Percentiles rank a stretch among this genome's conserved stretches.
Conservation (phyloP, 2,797 vertebrate genomes). For the Enoplosus armatus region DNA sequence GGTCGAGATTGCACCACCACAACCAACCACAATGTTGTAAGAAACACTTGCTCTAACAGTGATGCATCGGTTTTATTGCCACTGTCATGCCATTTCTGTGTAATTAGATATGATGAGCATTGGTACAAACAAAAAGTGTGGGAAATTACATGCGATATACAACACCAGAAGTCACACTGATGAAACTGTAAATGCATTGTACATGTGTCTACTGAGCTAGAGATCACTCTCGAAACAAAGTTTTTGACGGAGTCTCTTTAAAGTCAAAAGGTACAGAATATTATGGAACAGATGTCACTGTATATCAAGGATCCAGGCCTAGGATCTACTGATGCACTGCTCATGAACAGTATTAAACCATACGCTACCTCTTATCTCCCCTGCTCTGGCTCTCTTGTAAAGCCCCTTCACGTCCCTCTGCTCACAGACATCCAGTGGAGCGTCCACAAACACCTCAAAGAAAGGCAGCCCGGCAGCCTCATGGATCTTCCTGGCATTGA, state of each 20-base stretch:
- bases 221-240: not conserved
- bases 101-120: not conserved
- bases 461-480: constrained; percentile 95
- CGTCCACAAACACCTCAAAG: constrained; percentile 98
- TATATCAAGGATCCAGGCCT: not conserved
- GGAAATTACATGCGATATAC: not conserved
- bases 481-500: constrained; percentile 95
- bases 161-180: not conserved
- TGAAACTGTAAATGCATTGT: not conserved
- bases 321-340: not conserved
- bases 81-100: not conserved
- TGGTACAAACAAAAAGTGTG: not conserved
- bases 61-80: not conserved
- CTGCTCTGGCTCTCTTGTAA: constrained; percentile 97
- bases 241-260: not conserved
- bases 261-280: not conserved
- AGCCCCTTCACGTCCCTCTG: constrained; percentile 98
- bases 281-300: not conserved
- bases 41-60: constrained; percentile 28
- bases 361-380: constrained; percentile 94
- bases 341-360: not conserved
- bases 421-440: constrained; percentile 96
- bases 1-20: not conserved
- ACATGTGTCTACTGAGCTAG: not conserved
- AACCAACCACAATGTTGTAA: not conserved